Conservation (phyloP, 2,888 invertebrate species). For the Melieria omissa region DNA sequence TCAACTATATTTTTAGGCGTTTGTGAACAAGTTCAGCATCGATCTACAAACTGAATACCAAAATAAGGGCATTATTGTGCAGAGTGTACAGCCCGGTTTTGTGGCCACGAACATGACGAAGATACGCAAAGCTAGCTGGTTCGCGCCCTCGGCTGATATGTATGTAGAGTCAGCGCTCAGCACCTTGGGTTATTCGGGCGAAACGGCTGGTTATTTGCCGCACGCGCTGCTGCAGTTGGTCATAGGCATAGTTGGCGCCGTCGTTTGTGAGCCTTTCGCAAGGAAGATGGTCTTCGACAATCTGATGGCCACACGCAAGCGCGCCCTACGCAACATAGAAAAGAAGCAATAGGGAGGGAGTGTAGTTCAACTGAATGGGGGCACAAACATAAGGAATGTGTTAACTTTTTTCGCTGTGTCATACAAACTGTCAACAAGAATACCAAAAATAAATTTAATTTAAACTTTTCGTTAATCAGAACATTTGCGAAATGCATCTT, state of each 20-base stretch:
- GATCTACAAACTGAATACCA: conserved; percentile 81
- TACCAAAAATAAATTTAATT: too few relatives aligned
- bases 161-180: conserved; percentile 79
- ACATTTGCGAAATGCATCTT: too few relatives aligned
- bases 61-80: conserved; percentile 78
- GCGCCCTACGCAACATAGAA: conserved; percentile 56
- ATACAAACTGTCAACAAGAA: too few relatives aligned
- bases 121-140: conserved; percentile 76
- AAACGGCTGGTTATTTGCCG: conserved; percentile 79
- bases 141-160: conserved; percentile 79
- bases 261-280: conserved; percentile 55
- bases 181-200: conserved; percentile 76
- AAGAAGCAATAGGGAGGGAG: conserved; percentile 52
- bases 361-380: not conserved
- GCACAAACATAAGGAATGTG: too few relatives aligned
- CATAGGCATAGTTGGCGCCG: conserved; percentile 48
- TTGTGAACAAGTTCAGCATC: conserved; percentile 82
- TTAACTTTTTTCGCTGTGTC: too few relatives aligned
- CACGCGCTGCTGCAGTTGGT: conserved; percentile 59
- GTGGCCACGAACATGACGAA: conserved; percentile 94
- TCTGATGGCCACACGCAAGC: conserved; percentile 56
- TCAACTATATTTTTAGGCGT: conserved; percentile 70
- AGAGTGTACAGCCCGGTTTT: conserved; percentile 86
- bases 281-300: conserved; percentile 58
- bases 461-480: too few relatives aligned